Evolutionary conservation across 2,113 vertebrate species (phyloP).

Genomic region (Salvator merianae): DNA sequence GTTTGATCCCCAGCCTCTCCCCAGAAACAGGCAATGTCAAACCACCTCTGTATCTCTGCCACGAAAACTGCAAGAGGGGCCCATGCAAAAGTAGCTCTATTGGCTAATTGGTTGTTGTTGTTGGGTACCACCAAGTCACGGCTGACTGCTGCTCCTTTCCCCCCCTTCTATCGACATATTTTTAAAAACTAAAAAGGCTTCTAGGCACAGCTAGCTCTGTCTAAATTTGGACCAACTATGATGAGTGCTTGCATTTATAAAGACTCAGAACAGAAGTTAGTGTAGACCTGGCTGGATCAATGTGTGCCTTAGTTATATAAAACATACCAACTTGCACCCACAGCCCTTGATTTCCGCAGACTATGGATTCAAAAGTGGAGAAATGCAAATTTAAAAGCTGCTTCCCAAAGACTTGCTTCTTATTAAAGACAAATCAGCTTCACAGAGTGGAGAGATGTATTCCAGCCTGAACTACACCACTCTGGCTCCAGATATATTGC

Average conservation of each 20-base stretch:
- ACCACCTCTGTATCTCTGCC: too few species aligned
- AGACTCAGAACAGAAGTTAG: not conserved
- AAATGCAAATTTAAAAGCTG: not conserved
- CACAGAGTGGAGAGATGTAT: not conserved
- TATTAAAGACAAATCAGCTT: not conserved
- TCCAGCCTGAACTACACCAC: too few species aligned
- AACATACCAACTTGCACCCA: fast-evolving
- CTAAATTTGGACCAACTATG: not conserved
- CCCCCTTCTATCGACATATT: not conserved
- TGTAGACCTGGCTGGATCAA: not conserved
- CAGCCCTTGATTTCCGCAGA: not conserved
- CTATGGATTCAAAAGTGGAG: not conserved
- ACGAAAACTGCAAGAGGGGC: too few species aligned
- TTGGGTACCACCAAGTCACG: too few species aligned
- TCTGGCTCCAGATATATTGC: too few species aligned
- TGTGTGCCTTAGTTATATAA: not conserved
- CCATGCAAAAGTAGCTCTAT: too few species aligned
- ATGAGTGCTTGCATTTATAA: not conserved
- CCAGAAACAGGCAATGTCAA: too few species aligned
- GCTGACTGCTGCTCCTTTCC: too few species aligned
- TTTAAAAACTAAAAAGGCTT: not conserved
- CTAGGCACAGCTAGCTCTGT: not conserved
- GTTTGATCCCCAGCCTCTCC: too few species aligned
- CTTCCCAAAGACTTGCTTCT: not conserved
- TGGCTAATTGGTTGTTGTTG: too few species aligned